These are phyloP conservation scores for Dryobotodes eremita DNA, from an alignment of 2,888 invertebrate species.

Conservation along the genomic window DNA sequence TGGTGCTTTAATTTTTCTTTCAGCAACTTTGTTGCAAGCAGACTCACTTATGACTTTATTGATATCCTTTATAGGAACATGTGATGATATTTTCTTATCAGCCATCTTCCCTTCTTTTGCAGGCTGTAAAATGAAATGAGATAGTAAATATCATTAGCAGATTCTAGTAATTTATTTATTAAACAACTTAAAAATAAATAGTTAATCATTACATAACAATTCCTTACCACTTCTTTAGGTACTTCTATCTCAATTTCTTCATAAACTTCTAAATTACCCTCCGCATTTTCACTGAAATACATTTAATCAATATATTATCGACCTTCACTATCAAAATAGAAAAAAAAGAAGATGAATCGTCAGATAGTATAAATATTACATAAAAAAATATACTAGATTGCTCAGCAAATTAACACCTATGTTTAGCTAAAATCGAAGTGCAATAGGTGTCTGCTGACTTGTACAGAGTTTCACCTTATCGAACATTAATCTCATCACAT, in stretches of 20 bases:
- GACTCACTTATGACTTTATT: conserved; percentile 79
- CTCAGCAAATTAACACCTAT: conserved; percentile 38
- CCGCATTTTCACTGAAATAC: conserved; percentile 84
- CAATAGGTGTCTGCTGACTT: conserved; percentile 15
- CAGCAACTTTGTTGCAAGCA: conserved; percentile 74
- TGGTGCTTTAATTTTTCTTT: conserved; percentile 72
- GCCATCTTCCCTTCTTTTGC: conserved; percentile 74
- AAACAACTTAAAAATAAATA: background rate
- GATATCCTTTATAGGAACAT: conserved; percentile 81
- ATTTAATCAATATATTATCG: conserved; percentile 20
- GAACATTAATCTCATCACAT: background rate
- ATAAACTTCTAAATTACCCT: conserved; percentile 89
- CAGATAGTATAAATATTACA: conserved; percentile 2
- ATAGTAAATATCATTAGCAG: conserved; percentile 3
- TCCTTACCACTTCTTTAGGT: conserved; percentile 84
- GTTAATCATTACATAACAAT: background rate
- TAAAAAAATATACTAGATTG: conserved; percentile 4
- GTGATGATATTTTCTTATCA: conserved; percentile 75
- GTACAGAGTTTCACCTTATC: background rate
- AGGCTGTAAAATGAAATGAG: conserved; percentile 78
- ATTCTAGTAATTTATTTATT: background rate
- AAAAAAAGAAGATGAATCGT: conserved; percentile 5
- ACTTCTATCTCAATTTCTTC: conserved; percentile 89
- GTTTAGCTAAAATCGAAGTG: conserved; percentile 19
- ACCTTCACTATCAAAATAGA: background rate